Percentiles rank a stretch among this genome's conserved stretches.
Evolutionary conservation across 2,888 invertebrate species (phyloP).

Genomic region (Neoascia interrupta): DNA sequence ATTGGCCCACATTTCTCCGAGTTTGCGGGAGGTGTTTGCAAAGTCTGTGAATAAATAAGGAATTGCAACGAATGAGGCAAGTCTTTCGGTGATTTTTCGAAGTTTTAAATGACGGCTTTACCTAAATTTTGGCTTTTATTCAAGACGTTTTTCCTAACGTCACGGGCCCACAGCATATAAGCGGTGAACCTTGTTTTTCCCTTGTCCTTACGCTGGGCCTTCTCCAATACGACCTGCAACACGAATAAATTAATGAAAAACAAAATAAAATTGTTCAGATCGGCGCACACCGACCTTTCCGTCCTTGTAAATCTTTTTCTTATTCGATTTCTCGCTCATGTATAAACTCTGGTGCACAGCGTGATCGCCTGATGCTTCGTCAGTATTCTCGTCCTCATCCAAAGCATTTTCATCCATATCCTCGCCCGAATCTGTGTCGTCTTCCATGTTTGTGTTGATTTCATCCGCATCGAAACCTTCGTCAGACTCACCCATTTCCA

Average conservation of each 20-base stretch:
- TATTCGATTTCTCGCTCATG: conserved; percentile 89
- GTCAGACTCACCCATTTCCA: conserved; percentile 57
- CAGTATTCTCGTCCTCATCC: conserved; percentile 73
- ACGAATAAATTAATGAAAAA: background rate
- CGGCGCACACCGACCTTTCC: too few species aligned
- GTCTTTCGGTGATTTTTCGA: too few species aligned
- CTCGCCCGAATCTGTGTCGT: conserved; percentile 68
- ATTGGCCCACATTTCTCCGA: conserved; percentile 94
- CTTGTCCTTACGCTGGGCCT: conserved; percentile 89
- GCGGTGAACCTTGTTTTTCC: conserved; percentile 91
- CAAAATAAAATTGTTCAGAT: too few species aligned
- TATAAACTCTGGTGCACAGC: conserved; percentile 82
- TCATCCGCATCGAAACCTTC: conserved; percentile 65
- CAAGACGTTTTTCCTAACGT: conserved; percentile 87
- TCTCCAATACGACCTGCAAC: conserved; percentile 82
- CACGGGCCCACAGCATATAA: conserved; percentile 95
- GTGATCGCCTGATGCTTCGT: conserved; percentile 75
- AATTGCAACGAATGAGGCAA: background rate
- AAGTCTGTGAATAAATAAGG: conserved; percentile 83
- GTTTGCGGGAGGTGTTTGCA: conserved; percentile 88
- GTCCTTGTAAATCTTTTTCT: conserved; percentile 86
- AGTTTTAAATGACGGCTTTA: too few species aligned
- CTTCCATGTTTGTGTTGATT: conserved; percentile 67
- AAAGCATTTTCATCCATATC: conserved; percentile 71
- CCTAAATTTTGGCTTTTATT: conserved; percentile 35